These are phyloP conservation scores for Tachysurus fulvidraco DNA, from an alignment of 2,113 vertebrate genomes.

Conservation along the genomic window DNA sequence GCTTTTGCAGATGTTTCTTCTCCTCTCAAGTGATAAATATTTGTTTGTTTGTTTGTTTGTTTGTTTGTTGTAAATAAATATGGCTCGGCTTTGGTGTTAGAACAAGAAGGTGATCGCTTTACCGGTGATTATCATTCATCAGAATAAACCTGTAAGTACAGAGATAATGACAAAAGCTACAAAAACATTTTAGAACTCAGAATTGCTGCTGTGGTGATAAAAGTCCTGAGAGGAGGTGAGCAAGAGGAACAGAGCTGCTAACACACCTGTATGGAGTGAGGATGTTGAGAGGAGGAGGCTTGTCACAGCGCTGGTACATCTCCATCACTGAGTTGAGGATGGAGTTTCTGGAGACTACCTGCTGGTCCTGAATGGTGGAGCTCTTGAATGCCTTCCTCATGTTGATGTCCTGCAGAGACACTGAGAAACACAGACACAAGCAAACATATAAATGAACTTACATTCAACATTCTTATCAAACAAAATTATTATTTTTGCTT, in stretches of 20 bases:
- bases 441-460: background rate
- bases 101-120: background rate
- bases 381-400: slow-evolving; percentile 89
- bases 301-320: slow-evolving; percentile 84
- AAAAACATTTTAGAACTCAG: background rate
- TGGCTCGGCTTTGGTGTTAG: background rate
- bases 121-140: background rate
- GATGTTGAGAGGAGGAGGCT: slow-evolving; percentile 85
- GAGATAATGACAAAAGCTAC: background rate
- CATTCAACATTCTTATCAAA: background rate
- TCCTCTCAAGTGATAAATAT: background rate
- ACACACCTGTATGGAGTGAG: slow-evolving; percentile 81
- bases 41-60: background rate
- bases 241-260: background rate
- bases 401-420: slow-evolving; percentile 87
- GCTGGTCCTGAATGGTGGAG: slow-evolving; percentile 86
- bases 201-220: background rate
- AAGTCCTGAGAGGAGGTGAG: background rate
- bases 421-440: slow-evolving; percentile 56
- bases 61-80: background rate
- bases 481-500: background rate
- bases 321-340: slow-evolving; percentile 85
- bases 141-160: background rate
- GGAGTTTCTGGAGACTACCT: slow-evolving; percentile 84
- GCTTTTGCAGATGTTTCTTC: background rate